Conservation (phyloP, 2,113 vertebrate genomes). For the Lota lota region DNA sequence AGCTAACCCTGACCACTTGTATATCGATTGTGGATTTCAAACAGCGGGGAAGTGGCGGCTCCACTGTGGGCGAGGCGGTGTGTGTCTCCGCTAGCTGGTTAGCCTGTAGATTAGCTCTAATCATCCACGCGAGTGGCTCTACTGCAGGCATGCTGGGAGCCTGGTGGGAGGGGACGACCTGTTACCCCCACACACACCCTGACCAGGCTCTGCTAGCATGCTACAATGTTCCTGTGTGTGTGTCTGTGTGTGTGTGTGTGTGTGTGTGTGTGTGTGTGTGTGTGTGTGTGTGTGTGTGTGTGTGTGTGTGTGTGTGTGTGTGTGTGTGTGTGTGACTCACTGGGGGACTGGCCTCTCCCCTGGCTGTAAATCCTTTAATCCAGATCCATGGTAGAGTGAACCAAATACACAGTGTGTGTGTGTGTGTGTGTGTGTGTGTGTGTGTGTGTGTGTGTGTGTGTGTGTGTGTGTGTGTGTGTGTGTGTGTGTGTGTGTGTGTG, state of each 20-base stretch:
- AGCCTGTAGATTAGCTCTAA: no score
- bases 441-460: conserved; percentile 5
- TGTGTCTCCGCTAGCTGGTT: no score
- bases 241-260: background rate
- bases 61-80: no score
- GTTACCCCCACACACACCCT: no score
- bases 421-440: conserved; percentile 17
- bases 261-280: conserved; percentile 1
- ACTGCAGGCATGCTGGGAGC: no score
- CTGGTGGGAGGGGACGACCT: no score
- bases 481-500: background rate
- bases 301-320: conserved; percentile 1
- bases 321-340: conserved; percentile 5
- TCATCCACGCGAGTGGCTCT: no score
- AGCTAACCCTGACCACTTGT: no score
- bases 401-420: conserved; percentile 35
- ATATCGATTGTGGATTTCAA: no score
- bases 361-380: conserved; percentile 56
- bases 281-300: background rate
- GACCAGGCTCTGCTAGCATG: background rate
- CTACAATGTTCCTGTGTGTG: background rate
- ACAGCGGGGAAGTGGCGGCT: no score
- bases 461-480: background rate
- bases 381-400: conserved; percentile 47
- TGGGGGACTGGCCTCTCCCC: conserved; percentile 36